Conservation (phyloP, 2,113 vertebrate genomes). For the Pleuronectes platessa region DNA sequence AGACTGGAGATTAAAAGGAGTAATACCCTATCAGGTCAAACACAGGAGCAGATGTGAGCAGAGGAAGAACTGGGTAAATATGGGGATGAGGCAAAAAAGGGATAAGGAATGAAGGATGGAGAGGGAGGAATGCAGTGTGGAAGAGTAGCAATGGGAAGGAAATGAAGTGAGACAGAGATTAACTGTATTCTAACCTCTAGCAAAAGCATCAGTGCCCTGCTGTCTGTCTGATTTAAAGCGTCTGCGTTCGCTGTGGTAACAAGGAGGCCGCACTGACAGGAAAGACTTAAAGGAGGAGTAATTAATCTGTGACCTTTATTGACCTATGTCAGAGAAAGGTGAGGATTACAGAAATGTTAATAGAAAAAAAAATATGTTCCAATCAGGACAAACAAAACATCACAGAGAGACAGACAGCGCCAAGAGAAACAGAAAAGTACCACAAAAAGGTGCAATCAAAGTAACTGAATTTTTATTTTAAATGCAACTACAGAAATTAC, state of each 20-base stretch:
- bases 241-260: slow-evolving; percentile 22
- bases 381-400: not conserved
- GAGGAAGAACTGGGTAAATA: not conserved
- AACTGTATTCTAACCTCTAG: slow-evolving; percentile 56
- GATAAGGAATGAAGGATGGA: not conserved
- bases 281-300: slow-evolving; percentile 32
- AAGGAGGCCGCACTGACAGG: slow-evolving; percentile 30
- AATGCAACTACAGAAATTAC: not conserved
- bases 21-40: not conserved
- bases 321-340: slow-evolving; percentile 15
- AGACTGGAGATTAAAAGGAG: not conserved
- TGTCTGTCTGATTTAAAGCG: slow-evolving; percentile 58
- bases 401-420: not conserved
- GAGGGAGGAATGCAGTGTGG: not conserved
- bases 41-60: not conserved
- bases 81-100: not conserved
- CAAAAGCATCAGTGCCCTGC: slow-evolving; percentile 31
- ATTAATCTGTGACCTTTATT: slow-evolving; percentile 42
- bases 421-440: not conserved
- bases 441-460: not conserved
- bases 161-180: slow-evolving; percentile 41
- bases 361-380: slow-evolving; percentile 21
- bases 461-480: too few relatives aligned
- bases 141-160: not conserved
- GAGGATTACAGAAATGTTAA: slow-evolving; percentile 16